These are phyloP conservation scores for Bombyx mandarina DNA, from an alignment of 1,140 invertebrate genomes.

Conservation along the genomic window DNA sequence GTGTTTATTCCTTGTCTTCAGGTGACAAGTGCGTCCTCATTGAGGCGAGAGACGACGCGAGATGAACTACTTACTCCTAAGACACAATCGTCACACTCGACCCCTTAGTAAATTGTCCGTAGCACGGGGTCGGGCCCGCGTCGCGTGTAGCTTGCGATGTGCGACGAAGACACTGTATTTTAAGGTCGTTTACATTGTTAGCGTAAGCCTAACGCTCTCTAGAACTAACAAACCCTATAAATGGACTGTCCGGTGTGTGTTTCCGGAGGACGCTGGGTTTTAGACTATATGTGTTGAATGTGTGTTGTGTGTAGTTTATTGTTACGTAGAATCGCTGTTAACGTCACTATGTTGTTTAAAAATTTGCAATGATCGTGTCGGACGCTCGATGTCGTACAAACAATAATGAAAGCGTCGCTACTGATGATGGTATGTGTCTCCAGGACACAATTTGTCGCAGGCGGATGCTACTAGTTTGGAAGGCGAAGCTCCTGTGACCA, in stretches of 20 bases:
- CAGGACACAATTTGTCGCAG: constrained; percentile 92
- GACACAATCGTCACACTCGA: constrained; percentile 58
- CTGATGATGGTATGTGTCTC: constrained; percentile 67
- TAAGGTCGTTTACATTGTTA: constrained; percentile 67
- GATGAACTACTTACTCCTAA: constrained; percentile 67
- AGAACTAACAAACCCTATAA: constrained; percentile 56
- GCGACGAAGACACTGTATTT: constrained; percentile 64
- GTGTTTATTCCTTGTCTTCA: constrained; percentile 74
- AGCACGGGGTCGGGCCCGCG: constrained; percentile 55
- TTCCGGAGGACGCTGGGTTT: constrained; percentile 66
- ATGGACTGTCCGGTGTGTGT: constrained; percentile 61
- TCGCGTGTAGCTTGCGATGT: constrained; percentile 67
- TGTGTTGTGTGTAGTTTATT: constrained; percentile 58
- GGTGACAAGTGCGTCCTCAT: constrained; percentile 79
- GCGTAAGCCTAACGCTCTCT: constrained; percentile 68
- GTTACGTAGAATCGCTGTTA: constrained; percentile 16
- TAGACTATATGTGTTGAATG: constrained; percentile 61
- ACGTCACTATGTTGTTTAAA: constrained; percentile 13
- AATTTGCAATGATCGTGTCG: background rate
- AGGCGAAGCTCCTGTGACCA: constrained; percentile 81
- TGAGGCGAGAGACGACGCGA: constrained; percentile 74
- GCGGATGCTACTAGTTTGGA: constrained; percentile 89
- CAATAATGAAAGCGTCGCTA: constrained; percentile 38
- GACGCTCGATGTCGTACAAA: constrained; percentile 2
- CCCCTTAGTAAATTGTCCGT: constrained; percentile 53